These are phyloP conservation scores for Silurus glanis DNA, from an alignment of 2,113 vertebrate genomes.

Conservation along the genomic window DNA sequence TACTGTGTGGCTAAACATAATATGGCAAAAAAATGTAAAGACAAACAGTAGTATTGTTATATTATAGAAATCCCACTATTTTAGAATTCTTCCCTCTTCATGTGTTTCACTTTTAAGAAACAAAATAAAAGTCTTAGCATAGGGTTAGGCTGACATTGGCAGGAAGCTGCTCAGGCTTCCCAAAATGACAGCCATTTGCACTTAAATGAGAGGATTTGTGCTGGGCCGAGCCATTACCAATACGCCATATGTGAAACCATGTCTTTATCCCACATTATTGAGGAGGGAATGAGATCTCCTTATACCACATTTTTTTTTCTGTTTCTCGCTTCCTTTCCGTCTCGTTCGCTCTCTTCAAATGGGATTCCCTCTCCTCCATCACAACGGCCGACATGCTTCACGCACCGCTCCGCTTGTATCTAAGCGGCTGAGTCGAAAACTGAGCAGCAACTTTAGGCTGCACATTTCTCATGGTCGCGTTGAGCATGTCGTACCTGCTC, in stretches of 20 bases:
- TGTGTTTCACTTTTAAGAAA: conserved; percentile 32
- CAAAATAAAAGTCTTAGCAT: conserved; percentile 50
- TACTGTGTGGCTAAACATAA: neutral
- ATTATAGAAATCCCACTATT: neutral
- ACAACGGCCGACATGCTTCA: conserved; percentile 54
- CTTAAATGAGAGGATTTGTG: conserved; percentile 95
- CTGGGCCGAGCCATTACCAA: conserved; percentile 86
- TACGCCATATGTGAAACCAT: conserved; percentile 90
- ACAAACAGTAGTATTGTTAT: conserved; percentile 11
- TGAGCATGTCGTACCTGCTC: conserved; percentile 9
- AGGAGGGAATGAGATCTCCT: conserved; percentile 87
- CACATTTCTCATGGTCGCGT: neutral
- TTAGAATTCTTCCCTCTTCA: conserved; percentile 18
- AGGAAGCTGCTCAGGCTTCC: conserved; percentile 66
- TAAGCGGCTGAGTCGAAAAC: conserved; percentile 52
- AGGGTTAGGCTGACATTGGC: conserved; percentile 67
- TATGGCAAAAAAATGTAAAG: neutral
- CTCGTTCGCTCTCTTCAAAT: conserved; percentile 30
- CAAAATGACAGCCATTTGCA: conserved; percentile 86
- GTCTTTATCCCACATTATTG: conserved; percentile 88
- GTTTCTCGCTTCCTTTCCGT: conserved; percentile 50
- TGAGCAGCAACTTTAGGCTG: conserved; percentile 35
- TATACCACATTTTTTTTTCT: conserved; percentile 78
- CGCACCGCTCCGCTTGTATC: conserved; percentile 46
- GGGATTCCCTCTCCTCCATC: conserved; percentile 33